Conservation (phyloP, 2,888 invertebrate species). For the Portevinia maculata region DNA sequence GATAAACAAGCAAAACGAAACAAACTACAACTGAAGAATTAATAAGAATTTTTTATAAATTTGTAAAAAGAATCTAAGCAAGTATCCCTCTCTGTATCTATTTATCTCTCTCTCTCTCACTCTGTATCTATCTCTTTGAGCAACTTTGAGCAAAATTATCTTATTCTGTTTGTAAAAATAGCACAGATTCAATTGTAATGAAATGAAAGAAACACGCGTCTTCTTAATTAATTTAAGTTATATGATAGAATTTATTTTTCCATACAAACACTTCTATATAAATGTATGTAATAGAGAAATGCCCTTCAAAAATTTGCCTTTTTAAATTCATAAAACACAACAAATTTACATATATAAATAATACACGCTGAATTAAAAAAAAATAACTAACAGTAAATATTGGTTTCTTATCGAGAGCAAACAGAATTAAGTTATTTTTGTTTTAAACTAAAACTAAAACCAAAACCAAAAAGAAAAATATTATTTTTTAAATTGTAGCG, state of each 20-base stretch:
- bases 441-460: constrained; percentile 40
- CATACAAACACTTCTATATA: constrained; percentile 56
- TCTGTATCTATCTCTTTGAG: not conserved
- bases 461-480: constrained; percentile 21
- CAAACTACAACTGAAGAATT: constrained; percentile 59
- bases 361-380: constrained; percentile 60
- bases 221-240: constrained; percentile 65
- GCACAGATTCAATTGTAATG: constrained; percentile 50
- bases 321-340: constrained; percentile 66
- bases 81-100: constrained; percentile 50
- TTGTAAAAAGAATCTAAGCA: constrained; percentile 62
- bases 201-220: constrained; percentile 36
- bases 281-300: constrained; percentile 72
- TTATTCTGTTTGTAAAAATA: constrained; percentile 28
- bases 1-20: constrained; percentile 51
- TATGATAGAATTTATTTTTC: constrained; percentile 60
- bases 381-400: constrained; percentile 35
- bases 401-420: constrained; percentile 59
- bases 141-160: no score
- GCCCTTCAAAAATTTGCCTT: constrained; percentile 76
- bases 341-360: constrained; percentile 25
- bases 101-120: constrained; percentile 26
- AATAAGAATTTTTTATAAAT: constrained; percentile 61
- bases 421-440: constrained; percentile 22
- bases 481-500: constrained; percentile 52